Base-by-base conservation (phyloP, 2,797 vertebrate genomes). In the Bryconaethiops microstoma region DNA sequence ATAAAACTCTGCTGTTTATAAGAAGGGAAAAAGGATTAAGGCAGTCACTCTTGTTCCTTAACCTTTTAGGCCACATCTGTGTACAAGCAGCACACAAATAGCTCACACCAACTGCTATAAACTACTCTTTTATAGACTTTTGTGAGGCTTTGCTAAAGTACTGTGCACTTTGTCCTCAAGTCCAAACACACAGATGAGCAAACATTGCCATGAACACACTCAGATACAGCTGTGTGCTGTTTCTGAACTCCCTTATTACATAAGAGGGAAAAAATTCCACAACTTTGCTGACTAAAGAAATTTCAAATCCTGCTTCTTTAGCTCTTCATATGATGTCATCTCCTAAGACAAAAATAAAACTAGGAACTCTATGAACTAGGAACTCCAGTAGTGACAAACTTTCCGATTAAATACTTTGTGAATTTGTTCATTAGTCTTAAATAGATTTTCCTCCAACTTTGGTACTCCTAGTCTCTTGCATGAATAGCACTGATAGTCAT, bases 231-330 rank as follows among this genome's bases (percentile, higher is more conserved):
- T 59, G 52, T 69, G 16, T 73, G 17, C 21, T 57, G 6, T 69
- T 13, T 65, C 59, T 48, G 35, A 50, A 21, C 23, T 69, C 62
- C n/a, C 45, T 63, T 29, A 65, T 84, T 69, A 75, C 62, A 54
- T 84, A 54, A 75, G 57, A 7, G 16, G 71, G 60, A 84, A 39
- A 25, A 14, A 78, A 81, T 64, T 63, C 19, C 35, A 8, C 48
- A 35, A 50, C 54, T 72, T 50, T 74, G 80, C 80, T 85, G 77
- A 85, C 68, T 71, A 35, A 57, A 76, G 73, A 79, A 42, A 21
- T 48, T 76, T 48, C 21, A 21, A 42, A 48, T 59, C 65, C 79
- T 79, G 55, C 2, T 64, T 76, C 23, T 50, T 68, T 62, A 23
- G 42, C 35, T 52, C 52, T 73, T 70, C 59, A 12, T 68, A 13